These are phyloP conservation scores for Drosophila percnosoma DNA, from an alignment of 2,888 invertebrate species.

Conservation along the genomic window DNA sequence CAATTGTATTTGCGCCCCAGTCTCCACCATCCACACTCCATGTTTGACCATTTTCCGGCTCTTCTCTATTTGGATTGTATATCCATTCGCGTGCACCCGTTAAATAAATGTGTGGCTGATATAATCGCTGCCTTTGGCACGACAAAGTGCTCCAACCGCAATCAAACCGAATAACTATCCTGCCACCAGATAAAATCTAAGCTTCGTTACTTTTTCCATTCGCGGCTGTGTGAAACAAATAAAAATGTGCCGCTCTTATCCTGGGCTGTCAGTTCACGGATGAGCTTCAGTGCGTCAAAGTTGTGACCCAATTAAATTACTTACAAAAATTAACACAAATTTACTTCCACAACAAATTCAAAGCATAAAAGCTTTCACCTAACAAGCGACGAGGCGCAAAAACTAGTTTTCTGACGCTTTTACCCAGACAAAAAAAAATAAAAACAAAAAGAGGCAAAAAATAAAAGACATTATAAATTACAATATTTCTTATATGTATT, in stretches of 20 bases:
- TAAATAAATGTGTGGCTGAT: conserved; percentile 67
- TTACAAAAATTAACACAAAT: conserved; percentile 23
- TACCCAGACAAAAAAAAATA: conserved; percentile 48
- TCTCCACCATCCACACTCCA: neutral
- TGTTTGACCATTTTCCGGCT: neutral
- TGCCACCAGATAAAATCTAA: conserved; percentile 48
- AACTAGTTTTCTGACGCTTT: conserved; percentile 63
- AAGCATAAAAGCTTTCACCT: conserved; percentile 69
- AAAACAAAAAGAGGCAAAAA: conserved; percentile 54
- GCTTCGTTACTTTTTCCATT: conserved; percentile 7
- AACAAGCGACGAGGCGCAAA: conserved; percentile 47
- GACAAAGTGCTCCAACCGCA: conserved; percentile 9
- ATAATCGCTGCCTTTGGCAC: conserved; percentile 50
- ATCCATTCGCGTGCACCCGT: conserved; percentile 58
- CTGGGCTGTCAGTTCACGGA: conserved; percentile 55
- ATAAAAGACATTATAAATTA: conserved; percentile 72
- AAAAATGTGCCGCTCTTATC: conserved; percentile 64
- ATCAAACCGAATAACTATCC: conserved; percentile 27
- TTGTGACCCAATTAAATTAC: conserved; percentile 68
- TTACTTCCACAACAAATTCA: conserved; percentile 25
- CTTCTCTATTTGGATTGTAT: neutral
- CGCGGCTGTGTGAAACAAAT: conserved; percentile 43
- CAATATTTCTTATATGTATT: conserved; percentile 45
- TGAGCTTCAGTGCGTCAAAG: conserved; percentile 55
- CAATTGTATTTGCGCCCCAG: conserved; percentile 20